Conservation (phyloP, 2,113 vertebrate species). For the Microcebus lehilahytsara region DNA sequence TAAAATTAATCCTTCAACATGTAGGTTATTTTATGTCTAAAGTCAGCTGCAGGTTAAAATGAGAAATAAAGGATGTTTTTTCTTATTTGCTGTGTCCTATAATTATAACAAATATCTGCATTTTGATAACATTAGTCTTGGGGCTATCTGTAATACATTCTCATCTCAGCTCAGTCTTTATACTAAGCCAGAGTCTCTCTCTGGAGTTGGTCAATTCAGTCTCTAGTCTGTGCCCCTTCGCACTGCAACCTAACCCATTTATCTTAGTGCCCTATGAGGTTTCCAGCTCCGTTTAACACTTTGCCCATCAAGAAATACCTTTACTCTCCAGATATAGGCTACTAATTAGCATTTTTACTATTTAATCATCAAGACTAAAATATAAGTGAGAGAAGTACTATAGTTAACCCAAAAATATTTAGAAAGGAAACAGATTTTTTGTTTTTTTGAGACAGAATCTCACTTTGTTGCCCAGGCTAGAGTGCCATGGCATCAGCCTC, state of each 20-base stretch:
- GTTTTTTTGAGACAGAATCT: too few relatives aligned
- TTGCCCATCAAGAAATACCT: background rate
- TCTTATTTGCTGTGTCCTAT: background rate
- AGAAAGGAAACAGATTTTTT: slow-evolving; percentile 33
- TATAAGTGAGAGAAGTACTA: slow-evolving; percentile 47
- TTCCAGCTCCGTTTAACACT: slow-evolving; percentile 4
- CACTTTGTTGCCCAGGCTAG: too few relatives aligned
- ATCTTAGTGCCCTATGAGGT: background rate
- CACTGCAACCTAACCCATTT: background rate
- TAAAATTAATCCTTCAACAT: slow-evolving; percentile 8
- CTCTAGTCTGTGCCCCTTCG: background rate
- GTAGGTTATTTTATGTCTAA: background rate
- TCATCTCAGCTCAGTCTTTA: slow-evolving; percentile 38
- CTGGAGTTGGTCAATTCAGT: background rate
- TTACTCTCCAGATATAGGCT: background rate
- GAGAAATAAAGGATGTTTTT: background rate
- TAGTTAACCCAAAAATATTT: slow-evolving; percentile 57
- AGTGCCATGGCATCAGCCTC: too few relatives aligned
- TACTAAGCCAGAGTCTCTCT: slow-evolving; percentile 20
- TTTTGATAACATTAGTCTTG: slow-evolving; percentile 38
- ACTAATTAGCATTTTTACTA: slow-evolving; percentile 48
- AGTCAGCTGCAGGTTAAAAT: slow-evolving; percentile 5
- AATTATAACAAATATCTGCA: background rate
- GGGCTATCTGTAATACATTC: slow-evolving; percentile 33
- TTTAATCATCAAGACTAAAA: slow-evolving; percentile 61